These are phyloP conservation scores for Coluber constrictor DNA, from an alignment of 2,797 vertebrate genomes.

Conservation along the genomic window DNA sequence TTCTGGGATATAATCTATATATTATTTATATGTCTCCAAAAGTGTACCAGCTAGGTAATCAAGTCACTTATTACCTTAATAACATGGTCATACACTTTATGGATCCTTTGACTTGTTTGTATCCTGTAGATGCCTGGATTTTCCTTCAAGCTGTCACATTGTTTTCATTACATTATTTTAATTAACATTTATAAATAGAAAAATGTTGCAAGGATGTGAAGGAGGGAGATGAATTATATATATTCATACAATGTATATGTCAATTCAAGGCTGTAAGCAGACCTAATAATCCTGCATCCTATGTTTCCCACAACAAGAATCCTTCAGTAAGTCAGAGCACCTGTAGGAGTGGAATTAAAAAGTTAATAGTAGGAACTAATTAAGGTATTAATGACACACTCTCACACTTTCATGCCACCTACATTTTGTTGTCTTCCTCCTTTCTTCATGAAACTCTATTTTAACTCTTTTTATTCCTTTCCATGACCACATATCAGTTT, in stretches of 20 bases:
- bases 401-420: not conserved
- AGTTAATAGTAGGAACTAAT: not conserved
- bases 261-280: too few species aligned
- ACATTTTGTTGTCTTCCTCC: not conserved
- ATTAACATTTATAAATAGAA: not conserved
- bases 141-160: not conserved
- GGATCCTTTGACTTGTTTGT: too few species aligned
- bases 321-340: too few species aligned
- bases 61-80: not conserved
- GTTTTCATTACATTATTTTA: not conserved
- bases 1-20: not conserved
- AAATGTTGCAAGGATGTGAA: not conserved
- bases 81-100: not conserved
- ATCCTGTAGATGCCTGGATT: not conserved
- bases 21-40: not conserved
- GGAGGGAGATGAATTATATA: not conserved
- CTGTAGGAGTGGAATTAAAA: too few species aligned
- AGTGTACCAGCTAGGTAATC: not conserved
- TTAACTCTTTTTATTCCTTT: not conserved
- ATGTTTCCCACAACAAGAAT: too few species aligned
- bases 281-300: too few species aligned
- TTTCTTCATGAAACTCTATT: not conserved
- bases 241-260: too few species aligned
- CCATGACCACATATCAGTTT: not conserved
- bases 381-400: not conserved